These are phyloP conservation scores for Pluvianellus socialis DNA, from an alignment of 2,113 vertebrate genomes.

Conservation along the genomic window DNA sequence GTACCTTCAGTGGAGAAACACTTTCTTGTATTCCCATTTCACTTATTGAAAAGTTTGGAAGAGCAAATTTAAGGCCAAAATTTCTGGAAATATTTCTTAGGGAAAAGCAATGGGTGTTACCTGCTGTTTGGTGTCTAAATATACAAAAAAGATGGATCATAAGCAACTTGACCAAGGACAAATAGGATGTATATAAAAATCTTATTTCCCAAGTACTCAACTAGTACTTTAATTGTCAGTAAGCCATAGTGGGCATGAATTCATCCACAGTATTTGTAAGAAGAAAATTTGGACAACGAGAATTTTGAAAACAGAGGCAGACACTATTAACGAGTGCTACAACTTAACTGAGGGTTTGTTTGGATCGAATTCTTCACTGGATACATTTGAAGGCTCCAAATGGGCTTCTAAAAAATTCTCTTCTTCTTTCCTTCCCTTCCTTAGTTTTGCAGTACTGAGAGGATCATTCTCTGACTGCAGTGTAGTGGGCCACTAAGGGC, in stretches of 20 bases:
- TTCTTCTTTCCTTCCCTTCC: neutral
- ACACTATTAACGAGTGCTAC: neutral
- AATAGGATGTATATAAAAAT: neutral
- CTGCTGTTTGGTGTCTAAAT: neutral
- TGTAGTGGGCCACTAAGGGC: neutral
- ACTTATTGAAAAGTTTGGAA: neutral
- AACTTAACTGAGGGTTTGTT: neutral
- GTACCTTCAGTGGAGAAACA: neutral
- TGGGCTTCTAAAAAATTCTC: neutral
- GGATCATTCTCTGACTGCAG: neutral
- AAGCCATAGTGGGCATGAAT: neutral
- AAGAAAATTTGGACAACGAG: neutral
- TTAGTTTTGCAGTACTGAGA: neutral
- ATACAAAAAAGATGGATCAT: neutral
- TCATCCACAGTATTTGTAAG: neutral
- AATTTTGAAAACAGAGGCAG: neutral
- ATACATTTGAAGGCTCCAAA: neutral
- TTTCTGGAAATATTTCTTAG: neutral
- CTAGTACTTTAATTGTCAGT: neutral
- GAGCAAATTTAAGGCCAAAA: neutral
- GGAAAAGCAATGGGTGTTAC: neutral
- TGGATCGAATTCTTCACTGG: neutral
- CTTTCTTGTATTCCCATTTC: neutral
- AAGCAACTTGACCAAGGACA: neutral
- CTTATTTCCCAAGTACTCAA: neutral